Conservation (phyloP, 2,113 vertebrate genomes). For the Alligator sinensis region DNA sequence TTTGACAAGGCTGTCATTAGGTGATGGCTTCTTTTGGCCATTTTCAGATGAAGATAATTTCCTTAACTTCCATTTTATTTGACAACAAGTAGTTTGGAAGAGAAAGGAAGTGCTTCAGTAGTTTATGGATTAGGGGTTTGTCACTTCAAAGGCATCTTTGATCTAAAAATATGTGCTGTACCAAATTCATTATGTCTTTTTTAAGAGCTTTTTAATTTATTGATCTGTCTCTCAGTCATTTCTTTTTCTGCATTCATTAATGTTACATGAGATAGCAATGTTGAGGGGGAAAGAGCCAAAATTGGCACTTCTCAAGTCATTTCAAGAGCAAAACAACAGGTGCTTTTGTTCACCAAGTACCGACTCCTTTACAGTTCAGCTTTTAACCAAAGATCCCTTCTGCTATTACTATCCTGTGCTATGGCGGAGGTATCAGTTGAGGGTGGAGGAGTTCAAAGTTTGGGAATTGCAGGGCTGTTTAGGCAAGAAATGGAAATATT, state of each 20-base stretch:
- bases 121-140: constrained; percentile 81
- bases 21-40: constrained; percentile 84
- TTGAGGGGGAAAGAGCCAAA: constrained; percentile 44
- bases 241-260: constrained; percentile 53
- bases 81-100: constrained; percentile 77
- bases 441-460: neutral
- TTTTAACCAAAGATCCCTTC: constrained; percentile 47
- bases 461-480: neutral
- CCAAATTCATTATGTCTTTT: constrained; percentile 84
- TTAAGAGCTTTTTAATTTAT: constrained; percentile 79
- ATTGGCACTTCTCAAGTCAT: constrained; percentile 72
- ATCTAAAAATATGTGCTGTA: constrained; percentile 88
- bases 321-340: constrained; percentile 77
- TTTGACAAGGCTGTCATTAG: constrained; percentile 85
- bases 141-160: constrained; percentile 87
- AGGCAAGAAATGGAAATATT: neutral
- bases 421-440: neutral
- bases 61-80: constrained; percentile 87
- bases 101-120: constrained; percentile 81
- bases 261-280: constrained; percentile 42
- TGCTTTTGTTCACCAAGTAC: constrained; percentile 75
- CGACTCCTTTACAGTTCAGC: neutral
- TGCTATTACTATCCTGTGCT: neutral
- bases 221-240: constrained; percentile 77
- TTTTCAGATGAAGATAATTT: constrained; percentile 86